Evolutionary conservation across 2,888 invertebrate genomes (phyloP).

Genomic region (Tinea semifulvella): DNA sequence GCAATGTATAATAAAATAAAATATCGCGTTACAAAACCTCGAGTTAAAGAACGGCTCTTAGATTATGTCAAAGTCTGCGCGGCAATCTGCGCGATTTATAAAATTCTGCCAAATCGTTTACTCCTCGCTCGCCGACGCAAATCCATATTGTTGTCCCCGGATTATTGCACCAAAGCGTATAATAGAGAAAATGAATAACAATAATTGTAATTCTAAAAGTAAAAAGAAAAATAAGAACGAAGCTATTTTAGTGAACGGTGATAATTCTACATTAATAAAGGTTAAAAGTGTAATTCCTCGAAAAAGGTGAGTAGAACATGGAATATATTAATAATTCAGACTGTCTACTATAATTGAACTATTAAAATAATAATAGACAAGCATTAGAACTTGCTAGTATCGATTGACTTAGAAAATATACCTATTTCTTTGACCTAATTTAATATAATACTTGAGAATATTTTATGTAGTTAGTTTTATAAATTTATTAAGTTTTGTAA

Average conservation of each 20-base stretch:
- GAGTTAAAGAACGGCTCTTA: too few relatives aligned
- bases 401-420: background rate
- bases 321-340: background rate
- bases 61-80: conserved; percentile 54
- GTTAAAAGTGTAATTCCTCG: conserved; percentile 60
- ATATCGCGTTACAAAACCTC: too few relatives aligned
- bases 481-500: too few relatives aligned
- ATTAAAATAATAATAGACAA: background rate
- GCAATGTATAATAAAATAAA: too few relatives aligned
- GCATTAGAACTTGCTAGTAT: background rate
- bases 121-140: conserved; percentile 51
- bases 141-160: conserved; percentile 37
- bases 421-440: background rate
- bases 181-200: conserved; percentile 34
- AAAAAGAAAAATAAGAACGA: conserved; percentile 29
- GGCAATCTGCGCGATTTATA: conserved; percentile 60
- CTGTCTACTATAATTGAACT: background rate
- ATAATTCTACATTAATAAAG: conserved; percentile 40
- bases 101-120: conserved; percentile 58
- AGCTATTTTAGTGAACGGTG: conserved; percentile 27
- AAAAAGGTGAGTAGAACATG: conserved; percentile 37
- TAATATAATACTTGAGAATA: too few relatives aligned
- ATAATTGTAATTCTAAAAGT: conserved; percentile 15
- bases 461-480: too few relatives aligned
- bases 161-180: conserved; percentile 14